phyloP scores from a whole-genome alignment of 1,140 invertebrate genomes.

The Agrypnia vestita region DNA sequence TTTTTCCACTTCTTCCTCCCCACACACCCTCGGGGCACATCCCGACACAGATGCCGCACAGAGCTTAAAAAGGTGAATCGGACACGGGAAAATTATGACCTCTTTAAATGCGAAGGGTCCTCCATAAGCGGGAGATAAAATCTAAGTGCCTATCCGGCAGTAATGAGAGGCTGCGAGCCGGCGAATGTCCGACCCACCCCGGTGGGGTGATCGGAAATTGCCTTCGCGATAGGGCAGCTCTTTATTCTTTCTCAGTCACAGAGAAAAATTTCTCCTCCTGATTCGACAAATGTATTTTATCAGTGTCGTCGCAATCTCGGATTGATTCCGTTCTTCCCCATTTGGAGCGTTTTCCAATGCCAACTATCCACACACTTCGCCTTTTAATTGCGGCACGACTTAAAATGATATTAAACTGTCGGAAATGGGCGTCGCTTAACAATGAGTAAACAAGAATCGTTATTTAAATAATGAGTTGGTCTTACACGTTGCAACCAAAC shows the following conservation, averaged over 20 bases:
- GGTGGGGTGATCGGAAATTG: slow-evolving; percentile 55
- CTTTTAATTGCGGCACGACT: neutral
- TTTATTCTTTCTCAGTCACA: slow-evolving; percentile 5
- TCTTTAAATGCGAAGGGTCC: slow-evolving; percentile 59
- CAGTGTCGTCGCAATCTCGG: slow-evolving; percentile 16
- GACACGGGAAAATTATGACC: slow-evolving; percentile 61
- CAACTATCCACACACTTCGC: neutral
- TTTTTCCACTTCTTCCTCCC: slow-evolving; percentile 15
- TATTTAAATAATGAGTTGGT: too few relatives aligned
- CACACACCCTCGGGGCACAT: slow-evolving; percentile 32
- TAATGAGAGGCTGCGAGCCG: slow-evolving; percentile 54
- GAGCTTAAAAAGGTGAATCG: slow-evolving; percentile 57
- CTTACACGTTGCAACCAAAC: too few relatives aligned
- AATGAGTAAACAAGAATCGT: too few relatives aligned
- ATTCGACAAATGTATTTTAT: slow-evolving; percentile 32
- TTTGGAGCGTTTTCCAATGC: neutral
- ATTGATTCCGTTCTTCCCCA: slow-evolving; percentile 19
- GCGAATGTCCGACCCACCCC: slow-evolving; percentile 20
- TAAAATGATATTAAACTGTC: too few relatives aligned
- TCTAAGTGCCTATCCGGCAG: slow-evolving; percentile 59
- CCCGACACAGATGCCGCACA: slow-evolving; percentile 50
- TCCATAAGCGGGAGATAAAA: slow-evolving; percentile 60
- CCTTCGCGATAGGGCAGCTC: slow-evolving; percentile 49
- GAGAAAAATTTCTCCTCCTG: neutral
- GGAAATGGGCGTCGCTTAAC: too few relatives aligned